Base-by-base conservation (phyloP, 2,113 vertebrate species). In the Pygoscelis antarcticus region DNA sequence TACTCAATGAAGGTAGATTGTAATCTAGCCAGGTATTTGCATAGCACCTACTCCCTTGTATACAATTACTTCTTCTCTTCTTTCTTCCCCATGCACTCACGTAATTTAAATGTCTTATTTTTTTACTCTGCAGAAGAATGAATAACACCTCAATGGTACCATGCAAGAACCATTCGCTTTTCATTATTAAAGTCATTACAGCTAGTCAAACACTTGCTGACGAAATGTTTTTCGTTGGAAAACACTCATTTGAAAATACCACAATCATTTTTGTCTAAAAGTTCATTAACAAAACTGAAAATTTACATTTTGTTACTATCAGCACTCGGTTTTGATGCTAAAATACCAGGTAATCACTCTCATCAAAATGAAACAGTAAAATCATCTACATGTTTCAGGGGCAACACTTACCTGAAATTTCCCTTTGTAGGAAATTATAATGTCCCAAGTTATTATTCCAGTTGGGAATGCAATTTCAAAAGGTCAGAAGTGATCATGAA, bases 11-110 rank as follows among this genome's bases (percentile, higher is more conserved):
- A 90, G 66, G 64, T 72, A 94, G 96, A 95, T 95, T 65, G 82
- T 54, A 80, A 96, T 96, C 93, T 96, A 62, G 32, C 58, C 90
- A 80, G 75, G 29, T 95, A 83, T 97, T 95, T 96, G 82, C 36
- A 54, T 77, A 93, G 92, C 30, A 49, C 54, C 66, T 90, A 80
- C 34, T 85, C 79, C 51, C 70, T 54, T 95, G 54, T 88, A 62
- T 51, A 70, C 49, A 95, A 38, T 77, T 96, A 77, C 87, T 92
- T 83, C 20, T 58, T 62, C 60, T 90, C 30, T 69, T 88, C 49
- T 90, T 93, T 83, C 62, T 91, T 94, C 8, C 5, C 42, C 25
- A 44, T 3, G 3, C 40, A 34, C 13, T 60, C 44, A 18, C 1
- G 0, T 69, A 44, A 83, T 88, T 86, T 81, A 86, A 72, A 92